These are phyloP conservation scores for Dendrolimus pini DNA, from an alignment of 2,888 invertebrate genomes.

Conservation along the genomic window DNA sequence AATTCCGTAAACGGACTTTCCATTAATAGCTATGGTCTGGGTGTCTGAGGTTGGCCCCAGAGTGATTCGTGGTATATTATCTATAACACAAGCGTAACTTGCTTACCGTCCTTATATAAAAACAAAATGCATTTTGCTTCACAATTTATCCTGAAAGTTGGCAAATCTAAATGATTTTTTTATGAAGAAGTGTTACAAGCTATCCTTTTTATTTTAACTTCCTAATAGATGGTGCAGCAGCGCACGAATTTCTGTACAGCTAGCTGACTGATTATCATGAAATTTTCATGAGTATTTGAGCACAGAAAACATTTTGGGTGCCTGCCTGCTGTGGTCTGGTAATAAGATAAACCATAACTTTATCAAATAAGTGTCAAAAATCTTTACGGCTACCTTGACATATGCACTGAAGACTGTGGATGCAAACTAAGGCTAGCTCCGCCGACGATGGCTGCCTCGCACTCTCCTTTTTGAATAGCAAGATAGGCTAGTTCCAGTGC, in stretches of 20 bases:
- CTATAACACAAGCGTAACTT: too few relatives aligned
- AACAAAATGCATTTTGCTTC: too few relatives aligned
- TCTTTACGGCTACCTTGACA: conserved; percentile 15
- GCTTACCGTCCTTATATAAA: too few relatives aligned
- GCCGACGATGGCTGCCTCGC: conserved; percentile 75
- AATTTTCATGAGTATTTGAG: background rate
- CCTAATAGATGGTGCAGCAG: background rate
- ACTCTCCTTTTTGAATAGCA: conserved; percentile 34
- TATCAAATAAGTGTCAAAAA: conserved; percentile 4
- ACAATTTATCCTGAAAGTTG: too few relatives aligned
- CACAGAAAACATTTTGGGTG: background rate
- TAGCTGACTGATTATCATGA: background rate
- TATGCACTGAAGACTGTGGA: conserved; percentile 49
- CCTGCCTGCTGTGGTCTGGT: too few relatives aligned
- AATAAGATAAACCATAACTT: background rate
- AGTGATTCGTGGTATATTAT: too few relatives aligned
- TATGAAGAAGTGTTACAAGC: too few relatives aligned
- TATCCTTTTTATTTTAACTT: too few relatives aligned
- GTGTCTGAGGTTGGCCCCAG: too few relatives aligned
- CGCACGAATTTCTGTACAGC: background rate
- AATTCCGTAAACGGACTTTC: too few relatives aligned
- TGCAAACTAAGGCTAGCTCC: conserved; percentile 42
- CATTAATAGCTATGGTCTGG: too few relatives aligned
- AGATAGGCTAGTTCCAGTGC: conserved; percentile 35
- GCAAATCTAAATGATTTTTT: too few relatives aligned